These are phyloP conservation scores for Diachrysia chrysitis DNA, from an alignment of 2,888 invertebrate genomes.

Conservation along the genomic window DNA sequence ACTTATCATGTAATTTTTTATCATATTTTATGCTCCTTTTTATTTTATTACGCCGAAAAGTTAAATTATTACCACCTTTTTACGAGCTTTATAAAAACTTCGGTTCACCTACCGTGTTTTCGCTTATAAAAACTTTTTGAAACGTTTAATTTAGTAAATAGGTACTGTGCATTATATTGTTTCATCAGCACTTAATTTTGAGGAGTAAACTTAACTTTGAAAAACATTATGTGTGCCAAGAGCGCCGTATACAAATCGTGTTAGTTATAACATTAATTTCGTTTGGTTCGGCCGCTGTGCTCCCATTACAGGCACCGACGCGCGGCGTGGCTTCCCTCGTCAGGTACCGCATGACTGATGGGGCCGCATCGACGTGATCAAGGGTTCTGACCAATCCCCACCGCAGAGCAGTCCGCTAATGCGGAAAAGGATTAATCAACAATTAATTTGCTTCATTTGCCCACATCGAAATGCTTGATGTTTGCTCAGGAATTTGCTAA, in stretches of 20 bases:
- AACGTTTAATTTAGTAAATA: slow-evolving; percentile 35
- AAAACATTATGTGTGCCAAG: neutral
- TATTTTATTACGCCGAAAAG: slow-evolving; percentile 45
- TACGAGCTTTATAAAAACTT: slow-evolving; percentile 46
- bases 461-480: slow-evolving; percentile 24
- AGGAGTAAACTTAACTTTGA: neutral
- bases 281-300: slow-evolving; percentile 29
- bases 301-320: slow-evolving; percentile 25
- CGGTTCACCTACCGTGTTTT: slow-evolving; percentile 13
- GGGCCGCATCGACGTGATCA: slow-evolving; percentile 67
- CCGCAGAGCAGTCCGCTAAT: slow-evolving; percentile 56
- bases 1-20: slow-evolving; percentile 33
- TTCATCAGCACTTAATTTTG: slow-evolving; percentile 24
- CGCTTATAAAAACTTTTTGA: slow-evolving; percentile 33
- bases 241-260: neutral
- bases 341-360: slow-evolving; percentile 68
- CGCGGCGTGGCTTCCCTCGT: slow-evolving; percentile 33
- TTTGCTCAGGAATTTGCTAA: slow-evolving; percentile 48
- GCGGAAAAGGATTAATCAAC: slow-evolving; percentile 65
- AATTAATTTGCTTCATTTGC: slow-evolving; percentile 67
- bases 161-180: neutral
- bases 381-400: slow-evolving; percentile 59
- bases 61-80: slow-evolving; percentile 37
- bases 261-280: neutral
- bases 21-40: slow-evolving; percentile 44